Evolutionary conservation across 35 echinoderm and acorn worm species (phyloP).

Genomic region (Lytechinus variegatus): DNA sequence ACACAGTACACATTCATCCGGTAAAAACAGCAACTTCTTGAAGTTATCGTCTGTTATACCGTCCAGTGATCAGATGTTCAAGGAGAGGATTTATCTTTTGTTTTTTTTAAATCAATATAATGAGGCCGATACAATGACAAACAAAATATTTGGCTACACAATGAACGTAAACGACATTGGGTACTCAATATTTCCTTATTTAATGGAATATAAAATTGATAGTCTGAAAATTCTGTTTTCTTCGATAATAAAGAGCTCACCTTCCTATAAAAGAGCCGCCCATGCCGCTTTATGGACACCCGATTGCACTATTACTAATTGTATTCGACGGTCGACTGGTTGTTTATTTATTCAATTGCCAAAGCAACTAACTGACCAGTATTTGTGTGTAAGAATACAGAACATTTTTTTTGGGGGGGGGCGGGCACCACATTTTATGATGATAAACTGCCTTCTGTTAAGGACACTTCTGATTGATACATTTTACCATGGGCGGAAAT

Average conservation of each 20-base stretch:
- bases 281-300: background rate
- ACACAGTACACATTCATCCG: no score
- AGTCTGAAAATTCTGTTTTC: background rate
- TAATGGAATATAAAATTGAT: background rate
- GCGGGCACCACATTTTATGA: background rate
- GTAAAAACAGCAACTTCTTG: no score
- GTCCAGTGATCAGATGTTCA: no score
- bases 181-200: no score
- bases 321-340: background rate
- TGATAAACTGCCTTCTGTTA: background rate
- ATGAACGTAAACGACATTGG: no score
- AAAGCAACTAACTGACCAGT: background rate
- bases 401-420: background rate
- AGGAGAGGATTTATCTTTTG: no score
- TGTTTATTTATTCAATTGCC: background rate
- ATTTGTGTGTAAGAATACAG: background rate
- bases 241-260: background rate
- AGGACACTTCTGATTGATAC: no score
- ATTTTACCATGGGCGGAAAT: no score
- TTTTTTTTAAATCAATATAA: no score
- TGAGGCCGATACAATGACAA: no score
- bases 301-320: background rate
- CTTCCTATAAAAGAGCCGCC: background rate
- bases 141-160: no score
- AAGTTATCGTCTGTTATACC: no score